Conservation (phyloP, 2,888 invertebrate species). For the Orchestes rusci region DNA sequence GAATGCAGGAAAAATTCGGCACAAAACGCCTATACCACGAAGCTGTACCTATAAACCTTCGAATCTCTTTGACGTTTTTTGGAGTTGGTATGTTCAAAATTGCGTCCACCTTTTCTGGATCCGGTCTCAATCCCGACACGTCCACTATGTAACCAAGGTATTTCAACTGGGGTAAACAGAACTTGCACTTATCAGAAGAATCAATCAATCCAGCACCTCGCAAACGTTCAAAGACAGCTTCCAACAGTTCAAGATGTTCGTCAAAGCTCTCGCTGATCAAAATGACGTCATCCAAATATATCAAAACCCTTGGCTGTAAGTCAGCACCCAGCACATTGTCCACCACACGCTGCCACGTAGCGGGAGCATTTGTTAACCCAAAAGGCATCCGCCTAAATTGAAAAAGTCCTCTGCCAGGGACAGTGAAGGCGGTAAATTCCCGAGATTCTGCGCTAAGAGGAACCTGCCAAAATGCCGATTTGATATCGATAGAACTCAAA, state of each 20-base stretch:
- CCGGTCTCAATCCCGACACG: slow-evolving; percentile 26
- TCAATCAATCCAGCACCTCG: no score
- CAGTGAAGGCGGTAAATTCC: neutral
- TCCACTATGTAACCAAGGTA: slow-evolving; percentile 36
- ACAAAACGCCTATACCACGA: slow-evolving; percentile 16
- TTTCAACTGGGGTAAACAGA: slow-evolving; percentile 28
- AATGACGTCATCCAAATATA: no score
- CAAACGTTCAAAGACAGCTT: slow-evolving; percentile 20
- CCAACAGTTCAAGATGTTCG: slow-evolving; percentile 22
- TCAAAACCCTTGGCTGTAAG: no score
- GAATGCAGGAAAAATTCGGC: slow-evolving; percentile 12
- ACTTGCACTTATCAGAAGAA: no score
- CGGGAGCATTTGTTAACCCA: neutral
- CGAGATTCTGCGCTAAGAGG: neutral
- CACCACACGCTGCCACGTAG: neutral
- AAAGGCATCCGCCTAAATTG: neutral
- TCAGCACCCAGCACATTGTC: slow-evolving; percentile 22
- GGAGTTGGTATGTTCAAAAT: slow-evolving; percentile 17
- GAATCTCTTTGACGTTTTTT: slow-evolving; percentile 11
- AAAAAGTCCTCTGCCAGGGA: neutral
- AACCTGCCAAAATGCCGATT: slow-evolving; percentile 24
- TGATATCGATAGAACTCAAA: slow-evolving; percentile 20
- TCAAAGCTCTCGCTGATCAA: slow-evolving; percentile 13
- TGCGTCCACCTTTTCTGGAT: slow-evolving; percentile 16
- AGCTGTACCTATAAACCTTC: slow-evolving; percentile 13